These are phyloP conservation scores for Psix sp. DNA, from an alignment of 1,140 invertebrate genomes.

Conservation along the genomic window DNA sequence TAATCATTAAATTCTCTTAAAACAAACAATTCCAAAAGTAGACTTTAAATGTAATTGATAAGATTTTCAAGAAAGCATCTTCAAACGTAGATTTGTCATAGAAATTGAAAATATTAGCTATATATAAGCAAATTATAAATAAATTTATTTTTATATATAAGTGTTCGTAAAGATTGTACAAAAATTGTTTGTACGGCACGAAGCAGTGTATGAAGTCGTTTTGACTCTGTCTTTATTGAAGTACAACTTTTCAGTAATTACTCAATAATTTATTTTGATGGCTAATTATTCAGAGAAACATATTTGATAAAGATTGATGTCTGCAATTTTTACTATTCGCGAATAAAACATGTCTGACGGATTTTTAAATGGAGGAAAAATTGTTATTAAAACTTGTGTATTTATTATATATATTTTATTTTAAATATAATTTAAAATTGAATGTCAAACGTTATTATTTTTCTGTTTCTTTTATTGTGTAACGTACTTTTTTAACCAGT, in stretches of 20 bases:
- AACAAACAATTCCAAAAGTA: too few species aligned
- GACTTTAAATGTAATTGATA: too few species aligned
- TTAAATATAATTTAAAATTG: too few species aligned
- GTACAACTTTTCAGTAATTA: slow-evolving; percentile 43
- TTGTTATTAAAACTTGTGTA: not conserved
- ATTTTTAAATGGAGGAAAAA: slow-evolving; percentile 44
- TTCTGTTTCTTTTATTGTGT: too few species aligned
- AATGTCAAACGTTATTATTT: too few species aligned
- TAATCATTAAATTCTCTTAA: too few species aligned
- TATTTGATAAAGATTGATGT: slow-evolving; percentile 68
- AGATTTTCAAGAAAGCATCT: not conserved
- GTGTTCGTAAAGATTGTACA: slow-evolving; percentile 13
- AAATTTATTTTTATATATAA: slow-evolving; percentile 25
- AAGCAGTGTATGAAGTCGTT: too few species aligned
- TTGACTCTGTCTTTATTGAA: slow-evolving; percentile 47
- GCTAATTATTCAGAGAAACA: slow-evolving; percentile 19
- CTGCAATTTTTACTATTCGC: slow-evolving; percentile 57
- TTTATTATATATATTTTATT: too few species aligned
- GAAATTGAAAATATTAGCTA: not conserved
- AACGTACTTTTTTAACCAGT: too few species aligned
- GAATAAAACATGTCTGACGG: slow-evolving; percentile 49
- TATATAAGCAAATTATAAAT: not conserved
- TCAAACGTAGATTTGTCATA: not conserved
- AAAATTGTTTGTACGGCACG: not conserved
- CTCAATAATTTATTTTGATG: not conserved